Percentiles rank a stretch among this genome's conserved stretches.
Conservation (phyloP, 2,113 vertebrate species). For the Pterophyllum scalare region DNA sequence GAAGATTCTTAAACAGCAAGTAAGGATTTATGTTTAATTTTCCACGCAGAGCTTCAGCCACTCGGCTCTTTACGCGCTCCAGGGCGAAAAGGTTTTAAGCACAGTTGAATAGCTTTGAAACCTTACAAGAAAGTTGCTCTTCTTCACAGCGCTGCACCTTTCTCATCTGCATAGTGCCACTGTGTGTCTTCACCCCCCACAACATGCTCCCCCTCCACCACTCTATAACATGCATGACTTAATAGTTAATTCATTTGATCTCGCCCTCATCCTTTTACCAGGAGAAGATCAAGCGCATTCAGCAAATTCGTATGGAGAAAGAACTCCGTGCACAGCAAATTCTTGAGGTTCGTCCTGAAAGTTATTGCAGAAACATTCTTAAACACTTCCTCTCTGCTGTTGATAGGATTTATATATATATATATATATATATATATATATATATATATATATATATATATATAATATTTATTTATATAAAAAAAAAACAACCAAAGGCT, state of each 20-base stretch:
- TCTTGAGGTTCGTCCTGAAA: constrained; percentile 88
- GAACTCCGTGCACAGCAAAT: constrained; percentile 96
- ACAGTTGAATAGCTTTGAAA: constrained; percentile 37
- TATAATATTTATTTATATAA: no score
- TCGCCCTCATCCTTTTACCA: constrained; percentile 72
- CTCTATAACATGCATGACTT: constrained; percentile 71
- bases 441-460: constrained; percentile 4
- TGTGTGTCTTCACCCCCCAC: constrained; percentile 25
- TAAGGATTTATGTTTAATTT: constrained; percentile 69
- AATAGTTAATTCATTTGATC: constrained; percentile 70
- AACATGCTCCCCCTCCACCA: neutral
- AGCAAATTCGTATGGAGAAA: constrained; percentile 96
- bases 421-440: no score
- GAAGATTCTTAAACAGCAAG: constrained; percentile 97
- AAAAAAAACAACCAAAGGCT: constrained; percentile 53
- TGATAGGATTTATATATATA: constrained; percentile 48
- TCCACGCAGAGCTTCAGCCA: constrained; percentile 1
- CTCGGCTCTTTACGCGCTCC: neutral
- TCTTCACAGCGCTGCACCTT: constrained; percentile 44
- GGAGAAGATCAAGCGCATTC: constrained; percentile 97
- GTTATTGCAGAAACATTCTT: constrained; percentile 69
- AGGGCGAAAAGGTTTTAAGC: constrained; percentile 40
- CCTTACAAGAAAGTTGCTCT: constrained; percentile 38
- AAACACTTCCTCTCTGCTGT: constrained; percentile 67
- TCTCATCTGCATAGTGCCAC: constrained; percentile 52